Evolutionary conservation across 2,797 vertebrate species (phyloP).

Genomic region (Rhabdophis nuchalis): DNA sequence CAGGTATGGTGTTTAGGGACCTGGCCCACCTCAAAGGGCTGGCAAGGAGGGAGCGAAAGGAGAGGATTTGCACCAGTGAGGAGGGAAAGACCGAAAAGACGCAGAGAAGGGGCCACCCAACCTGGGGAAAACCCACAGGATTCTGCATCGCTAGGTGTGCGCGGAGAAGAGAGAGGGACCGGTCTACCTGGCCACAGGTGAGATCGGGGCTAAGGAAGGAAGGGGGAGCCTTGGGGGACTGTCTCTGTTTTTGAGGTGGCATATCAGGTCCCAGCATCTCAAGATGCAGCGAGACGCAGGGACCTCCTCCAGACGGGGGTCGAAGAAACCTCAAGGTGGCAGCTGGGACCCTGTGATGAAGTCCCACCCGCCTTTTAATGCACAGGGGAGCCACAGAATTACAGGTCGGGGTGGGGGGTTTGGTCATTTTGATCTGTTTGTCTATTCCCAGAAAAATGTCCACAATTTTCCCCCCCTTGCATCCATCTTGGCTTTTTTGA

Average conservation of each 20-base stretch:
- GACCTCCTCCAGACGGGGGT: neutral
- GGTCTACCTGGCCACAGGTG: neutral
- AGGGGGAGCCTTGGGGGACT: neutral
- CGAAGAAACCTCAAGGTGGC: neutral
- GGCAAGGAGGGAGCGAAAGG: neutral
- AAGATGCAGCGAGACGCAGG: neutral
- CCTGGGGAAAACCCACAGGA: too few relatives aligned
- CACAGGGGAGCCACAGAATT: neutral
- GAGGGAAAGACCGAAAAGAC: neutral
- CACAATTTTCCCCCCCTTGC: too few relatives aligned
- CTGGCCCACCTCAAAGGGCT: neutral
- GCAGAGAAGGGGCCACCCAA: neutral
- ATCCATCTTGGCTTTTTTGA: neutral
- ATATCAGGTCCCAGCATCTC: neutral
- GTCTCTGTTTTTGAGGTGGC: neutral
- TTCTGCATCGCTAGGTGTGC: neutral
- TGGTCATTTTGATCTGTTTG: neutral
- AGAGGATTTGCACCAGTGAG: neutral
- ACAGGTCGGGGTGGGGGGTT: neutral
- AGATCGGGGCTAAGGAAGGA: neutral
- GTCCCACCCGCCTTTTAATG: neutral
- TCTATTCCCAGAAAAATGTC: neutral
- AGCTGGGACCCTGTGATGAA: neutral
- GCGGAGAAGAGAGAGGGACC: neutral
- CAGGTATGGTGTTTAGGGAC: accelerated